Evolutionary conservation across 2,113 vertebrate genomes (phyloP), one percentile per base, ranked within the genome.

Genomic region (Penelope pileata): DNA sequence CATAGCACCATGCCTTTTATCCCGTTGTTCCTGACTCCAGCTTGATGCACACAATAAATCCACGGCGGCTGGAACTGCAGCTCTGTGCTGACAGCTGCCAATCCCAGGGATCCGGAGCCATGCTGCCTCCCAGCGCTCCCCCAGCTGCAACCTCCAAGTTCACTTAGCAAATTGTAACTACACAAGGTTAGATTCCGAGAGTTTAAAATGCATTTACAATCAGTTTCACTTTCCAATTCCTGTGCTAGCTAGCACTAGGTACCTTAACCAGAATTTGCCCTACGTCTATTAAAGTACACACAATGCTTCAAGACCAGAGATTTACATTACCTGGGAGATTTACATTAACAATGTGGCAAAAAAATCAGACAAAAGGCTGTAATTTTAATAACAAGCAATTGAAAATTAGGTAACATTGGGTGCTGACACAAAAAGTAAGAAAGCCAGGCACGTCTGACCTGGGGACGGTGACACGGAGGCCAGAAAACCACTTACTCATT

Each of bases 1-100:
- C 96, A 91, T 16, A 91, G 83, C 94, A 86, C 85, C 82, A 60
- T 27, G 73, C 67, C 88, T 94, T 95, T 96, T 79, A 95, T 90
- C 70, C 92, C 88, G 93, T 91, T 92, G 85, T 40, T 83, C 82
- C 90, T 80, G 86, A 91, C 90, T 95, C 78, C 83, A 47, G 77
- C 78, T 85, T 86, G 93, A 91, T 91, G 88, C 86, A 74, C 88
- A 56, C 47, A 70, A 91, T 76, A 94, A 96, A 95, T 84, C 90
- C 92, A 78, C 73, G 14, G 90, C n/a, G 83, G 77, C 67, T 83
- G 91, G 92, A 66, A 34, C 56, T 48, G 88, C 91, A 93, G 84
- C 77, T 86, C 87, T 19, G 62, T 32, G 67, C 87, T 83, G 72
- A 59, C 82, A 70, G 40, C 85, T 85, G 82, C 78, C 94, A 94